phyloP scores from a whole-genome alignment of 1,140 invertebrate genomes.

The Procambarus clarkii region DNA sequence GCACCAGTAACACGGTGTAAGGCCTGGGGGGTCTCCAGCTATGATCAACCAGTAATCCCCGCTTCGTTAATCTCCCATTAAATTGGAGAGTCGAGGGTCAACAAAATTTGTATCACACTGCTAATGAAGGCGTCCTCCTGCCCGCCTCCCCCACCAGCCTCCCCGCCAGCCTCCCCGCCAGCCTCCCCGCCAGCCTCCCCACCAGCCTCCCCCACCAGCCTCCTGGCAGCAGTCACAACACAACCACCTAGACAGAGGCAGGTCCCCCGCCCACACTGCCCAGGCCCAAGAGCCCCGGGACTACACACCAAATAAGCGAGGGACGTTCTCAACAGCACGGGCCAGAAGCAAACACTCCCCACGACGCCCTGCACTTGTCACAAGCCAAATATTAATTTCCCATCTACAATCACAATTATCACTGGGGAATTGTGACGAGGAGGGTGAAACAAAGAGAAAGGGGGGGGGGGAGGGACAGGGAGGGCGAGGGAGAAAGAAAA shows the following conservation, averaged over 20 bases:
- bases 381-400: not conserved
- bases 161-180: too few relatives aligned
- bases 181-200: too few relatives aligned
- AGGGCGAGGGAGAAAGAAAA: too few relatives aligned
- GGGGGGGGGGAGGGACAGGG: not conserved
- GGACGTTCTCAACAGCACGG: not conserved
- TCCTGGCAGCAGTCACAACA: not conserved
- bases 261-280: not conserved
- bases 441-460: not conserved
- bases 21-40: not conserved
- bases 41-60: not conserved
- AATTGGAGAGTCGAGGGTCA: constrained; percentile 9
- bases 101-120: not conserved
- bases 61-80: constrained; percentile 16
- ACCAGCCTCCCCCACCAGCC: too few relatives aligned
- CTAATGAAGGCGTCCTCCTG: not conserved
- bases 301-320: not conserved
- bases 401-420: not conserved
- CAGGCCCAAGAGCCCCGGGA: not conserved
- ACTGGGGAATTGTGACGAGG: not conserved
- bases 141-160: not conserved
- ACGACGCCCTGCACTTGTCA: not conserved
- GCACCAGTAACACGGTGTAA: not conserved
- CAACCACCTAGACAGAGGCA: not conserved
- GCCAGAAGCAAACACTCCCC: not conserved